phyloP scores from a whole-genome alignment of 1,140 invertebrate genomes.

The Drosophila pectinifera region DNA sequence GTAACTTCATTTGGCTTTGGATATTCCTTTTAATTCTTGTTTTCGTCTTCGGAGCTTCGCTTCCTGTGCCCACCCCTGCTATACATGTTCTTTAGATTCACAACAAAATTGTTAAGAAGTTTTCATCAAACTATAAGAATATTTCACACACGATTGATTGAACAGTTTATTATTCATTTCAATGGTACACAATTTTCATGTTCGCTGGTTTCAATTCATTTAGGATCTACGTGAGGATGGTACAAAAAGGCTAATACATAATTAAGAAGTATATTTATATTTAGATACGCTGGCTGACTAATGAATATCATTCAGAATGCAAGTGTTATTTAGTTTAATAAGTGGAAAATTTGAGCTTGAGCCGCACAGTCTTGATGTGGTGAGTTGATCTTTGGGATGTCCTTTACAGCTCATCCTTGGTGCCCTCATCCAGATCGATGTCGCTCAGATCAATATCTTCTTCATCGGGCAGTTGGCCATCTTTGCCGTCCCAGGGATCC shows the following conservation, averaged over 20 bases:
- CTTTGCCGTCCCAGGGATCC: conserved; percentile 98
- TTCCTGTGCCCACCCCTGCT: background rate
- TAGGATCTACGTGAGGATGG: conserved; percentile 46
- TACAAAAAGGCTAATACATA: conserved; percentile 55
- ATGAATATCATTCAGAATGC: conserved; percentile 52
- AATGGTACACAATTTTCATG: conserved; percentile 44
- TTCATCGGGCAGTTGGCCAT: conserved; percentile 94
- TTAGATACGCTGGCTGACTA: conserved; percentile 64
- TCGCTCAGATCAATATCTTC: conserved; percentile 98
- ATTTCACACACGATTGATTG: conserved; percentile 16
- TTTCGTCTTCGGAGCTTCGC: too few relatives aligned
- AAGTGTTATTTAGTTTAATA: conserved; percentile 30
- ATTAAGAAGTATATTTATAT: conserved; percentile 44
- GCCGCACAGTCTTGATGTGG: conserved; percentile 60
- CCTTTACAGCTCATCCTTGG: conserved; percentile 92
- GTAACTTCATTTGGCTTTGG: too few relatives aligned
- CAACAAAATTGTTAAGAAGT: background rate
- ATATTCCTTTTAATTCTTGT: too few relatives aligned
- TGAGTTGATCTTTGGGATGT: background rate
- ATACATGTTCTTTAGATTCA: background rate
- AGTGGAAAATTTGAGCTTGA: conserved; percentile 59
- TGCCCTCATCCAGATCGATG: conserved; percentile 92
- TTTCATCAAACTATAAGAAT: background rate
- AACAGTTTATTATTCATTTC: conserved; percentile 47
- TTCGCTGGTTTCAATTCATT: conserved; percentile 51